Percentiles rank a stretch among this genome's conserved stretches.
Conservation (phyloP, 2,888 invertebrate genomes). For the Suillia variegata region DNA sequence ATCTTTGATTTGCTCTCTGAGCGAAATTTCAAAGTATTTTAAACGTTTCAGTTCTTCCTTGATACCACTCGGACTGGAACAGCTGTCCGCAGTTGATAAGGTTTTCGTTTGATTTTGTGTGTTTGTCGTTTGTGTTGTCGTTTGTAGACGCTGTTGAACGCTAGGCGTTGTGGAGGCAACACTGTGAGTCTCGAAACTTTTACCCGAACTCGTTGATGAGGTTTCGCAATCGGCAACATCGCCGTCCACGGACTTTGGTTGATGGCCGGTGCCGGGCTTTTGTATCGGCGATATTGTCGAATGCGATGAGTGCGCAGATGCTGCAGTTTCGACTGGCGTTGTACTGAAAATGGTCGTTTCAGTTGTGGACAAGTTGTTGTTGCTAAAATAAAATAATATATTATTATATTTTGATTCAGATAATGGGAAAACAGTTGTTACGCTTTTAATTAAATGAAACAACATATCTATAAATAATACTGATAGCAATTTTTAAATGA, state of each 20-base stretch:
- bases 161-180: slow-evolving; percentile 56
- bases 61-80: slow-evolving; percentile 51
- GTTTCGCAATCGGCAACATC: slow-evolving; percentile 53
- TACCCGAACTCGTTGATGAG: slow-evolving; percentile 57
- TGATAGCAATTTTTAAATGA: too few species aligned
- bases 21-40: slow-evolving; percentile 57
- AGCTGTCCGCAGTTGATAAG: slow-evolving; percentile 40
- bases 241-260: slow-evolving; percentile 42
- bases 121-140: slow-evolving; percentile 35
- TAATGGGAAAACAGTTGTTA: too few species aligned
- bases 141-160: slow-evolving; percentile 24
- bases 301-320: slow-evolving; percentile 32
- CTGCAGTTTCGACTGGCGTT: slow-evolving; percentile 41
- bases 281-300: slow-evolving; percentile 46
- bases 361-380: slow-evolving; percentile 54
- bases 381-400: slow-evolving; percentile 25
- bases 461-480: too few species aligned
- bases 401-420: too few species aligned
- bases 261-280: slow-evolving; percentile 48
- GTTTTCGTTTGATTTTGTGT: slow-evolving; percentile 38
- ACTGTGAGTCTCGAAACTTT: slow-evolving; percentile 58
- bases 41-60: slow-evolving; percentile 60
- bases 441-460: too few species aligned
- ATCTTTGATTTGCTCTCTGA: slow-evolving; percentile 60
- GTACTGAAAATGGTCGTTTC: slow-evolving; percentile 59